phyloP scores from a whole-genome alignment of 2,888 invertebrate genomes.

The Phaonia tiefii region DNA sequence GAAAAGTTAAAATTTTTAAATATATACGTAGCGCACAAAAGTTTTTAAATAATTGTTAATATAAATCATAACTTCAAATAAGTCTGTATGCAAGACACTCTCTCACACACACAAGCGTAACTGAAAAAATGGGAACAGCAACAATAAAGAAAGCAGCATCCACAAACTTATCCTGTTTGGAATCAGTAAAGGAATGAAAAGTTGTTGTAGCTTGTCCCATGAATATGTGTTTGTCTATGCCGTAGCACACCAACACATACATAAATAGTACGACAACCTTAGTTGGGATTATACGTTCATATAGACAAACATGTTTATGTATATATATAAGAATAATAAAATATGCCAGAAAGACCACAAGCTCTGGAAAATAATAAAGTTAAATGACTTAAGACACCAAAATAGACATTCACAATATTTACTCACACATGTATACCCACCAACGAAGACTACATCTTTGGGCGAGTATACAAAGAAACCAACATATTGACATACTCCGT shows the following conservation, averaged over 20 bases:
- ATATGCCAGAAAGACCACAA: constrained; percentile 64
- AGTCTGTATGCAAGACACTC: background rate
- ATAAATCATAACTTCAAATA: constrained; percentile 62
- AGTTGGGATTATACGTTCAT: background rate
- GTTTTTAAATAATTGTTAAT: constrained; percentile 63
- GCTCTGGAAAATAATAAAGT: constrained; percentile 67
- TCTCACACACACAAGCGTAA: background rate
- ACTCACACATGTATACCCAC: background rate
- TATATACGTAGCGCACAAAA: constrained; percentile 32
- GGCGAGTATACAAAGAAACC: constrained; percentile 5
- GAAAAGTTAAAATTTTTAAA: constrained; percentile 15
- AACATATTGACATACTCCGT: background rate
- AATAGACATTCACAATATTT: constrained; percentile 36
- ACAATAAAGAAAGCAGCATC: background rate
- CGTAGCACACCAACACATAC: background rate
- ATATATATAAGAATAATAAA: constrained; percentile 38
- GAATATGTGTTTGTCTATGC: background rate
- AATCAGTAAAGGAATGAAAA: background rate
- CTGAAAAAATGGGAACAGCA: background rate
- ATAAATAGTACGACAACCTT: background rate
- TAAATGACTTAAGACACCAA: constrained; percentile 65
- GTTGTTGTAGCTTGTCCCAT: too few species aligned
- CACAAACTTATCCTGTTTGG: constrained; percentile 1
- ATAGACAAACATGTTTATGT: background rate
- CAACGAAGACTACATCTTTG: background rate